Evolutionary conservation across 2,888 invertebrate species (phyloP).

Genomic region (Aleiodes alternator): DNA sequence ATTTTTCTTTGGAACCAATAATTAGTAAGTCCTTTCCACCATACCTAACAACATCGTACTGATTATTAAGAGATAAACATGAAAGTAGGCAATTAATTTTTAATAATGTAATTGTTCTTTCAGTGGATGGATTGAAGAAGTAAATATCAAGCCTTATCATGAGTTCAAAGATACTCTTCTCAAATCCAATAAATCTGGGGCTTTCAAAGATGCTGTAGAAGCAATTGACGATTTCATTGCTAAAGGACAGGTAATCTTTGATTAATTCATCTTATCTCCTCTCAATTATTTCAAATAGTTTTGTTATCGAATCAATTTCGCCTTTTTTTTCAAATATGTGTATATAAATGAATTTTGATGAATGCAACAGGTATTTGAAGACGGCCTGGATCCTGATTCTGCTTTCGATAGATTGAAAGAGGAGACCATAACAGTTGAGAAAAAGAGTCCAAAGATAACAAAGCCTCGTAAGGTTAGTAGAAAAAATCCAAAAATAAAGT

Average conservation of each 20-base stretch:
- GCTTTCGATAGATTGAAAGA: constrained; percentile 85
- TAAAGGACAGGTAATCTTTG: constrained; percentile 80
- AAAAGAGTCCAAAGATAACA: constrained; percentile 71
- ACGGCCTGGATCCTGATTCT: constrained; percentile 81
- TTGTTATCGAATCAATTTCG: background rate
- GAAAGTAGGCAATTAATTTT: background rate
- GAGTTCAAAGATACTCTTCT: constrained; percentile 87
- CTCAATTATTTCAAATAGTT: constrained; percentile 29
- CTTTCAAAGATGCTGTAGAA: constrained; percentile 87
- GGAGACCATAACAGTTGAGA: constrained; percentile 74
- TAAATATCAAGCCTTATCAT: constrained; percentile 88
- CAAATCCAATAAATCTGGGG: constrained; percentile 84
- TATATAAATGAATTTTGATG: background rate
- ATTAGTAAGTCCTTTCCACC: constrained; percentile 86
- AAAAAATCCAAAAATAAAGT: background rate
- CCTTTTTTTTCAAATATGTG: background rate
- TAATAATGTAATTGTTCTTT: constrained; percentile 57
- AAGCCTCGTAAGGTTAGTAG: constrained; percentile 75
- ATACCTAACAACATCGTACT: constrained; percentile 3
- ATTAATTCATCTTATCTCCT: background rate
- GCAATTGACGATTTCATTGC: constrained; percentile 88
- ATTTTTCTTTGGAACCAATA: constrained; percentile 96
- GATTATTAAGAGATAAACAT: too few species aligned
- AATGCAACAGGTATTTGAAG: constrained; percentile 75
- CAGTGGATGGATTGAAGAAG: constrained; percentile 94